These are phyloP conservation scores for Tinamus guttatus DNA, from an alignment of 2,113 vertebrate species.

Conservation along the genomic window DNA sequence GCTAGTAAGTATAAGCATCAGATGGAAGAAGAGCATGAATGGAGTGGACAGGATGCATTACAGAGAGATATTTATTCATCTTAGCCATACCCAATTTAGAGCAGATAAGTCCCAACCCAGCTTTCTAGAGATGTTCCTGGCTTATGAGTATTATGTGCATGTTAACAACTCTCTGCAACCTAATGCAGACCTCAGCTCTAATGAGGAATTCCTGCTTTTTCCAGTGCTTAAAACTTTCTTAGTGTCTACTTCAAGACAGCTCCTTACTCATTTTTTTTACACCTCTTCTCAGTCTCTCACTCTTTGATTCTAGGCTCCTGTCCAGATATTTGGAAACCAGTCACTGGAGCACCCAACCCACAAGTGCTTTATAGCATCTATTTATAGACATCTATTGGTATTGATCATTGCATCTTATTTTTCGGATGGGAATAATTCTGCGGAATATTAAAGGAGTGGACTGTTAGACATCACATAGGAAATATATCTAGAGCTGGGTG, in stretches of 20 bases:
- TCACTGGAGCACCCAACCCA: background rate
- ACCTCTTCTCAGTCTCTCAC: background rate
- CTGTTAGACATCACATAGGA: background rate
- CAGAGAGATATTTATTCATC: background rate
- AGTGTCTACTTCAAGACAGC: background rate
- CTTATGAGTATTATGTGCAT: background rate
- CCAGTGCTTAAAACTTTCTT: background rate
- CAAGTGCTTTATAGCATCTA: background rate
- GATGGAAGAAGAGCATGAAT: background rate
- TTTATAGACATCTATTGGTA: background rate
- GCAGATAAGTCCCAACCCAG: too few species aligned
- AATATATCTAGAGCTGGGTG: background rate
- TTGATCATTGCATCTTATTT: background rate
- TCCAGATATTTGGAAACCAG: background rate
- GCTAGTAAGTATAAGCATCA: background rate
- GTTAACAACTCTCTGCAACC: background rate
- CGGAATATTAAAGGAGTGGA: background rate
- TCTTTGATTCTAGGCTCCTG: background rate
- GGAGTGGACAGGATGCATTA: background rate
- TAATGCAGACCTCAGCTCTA: background rate
- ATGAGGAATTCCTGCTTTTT: background rate
- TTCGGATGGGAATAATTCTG: background rate
- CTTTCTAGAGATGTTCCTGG: background rate
- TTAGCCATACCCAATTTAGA: background rate
- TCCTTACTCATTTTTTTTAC: background rate